Percentiles rank a stretch among this genome's conserved stretches.
These are phyloP conservation scores for Drosophila picticornis DNA, from an alignment of 2,888 invertebrate genomes.

Conservation along the genomic window DNA sequence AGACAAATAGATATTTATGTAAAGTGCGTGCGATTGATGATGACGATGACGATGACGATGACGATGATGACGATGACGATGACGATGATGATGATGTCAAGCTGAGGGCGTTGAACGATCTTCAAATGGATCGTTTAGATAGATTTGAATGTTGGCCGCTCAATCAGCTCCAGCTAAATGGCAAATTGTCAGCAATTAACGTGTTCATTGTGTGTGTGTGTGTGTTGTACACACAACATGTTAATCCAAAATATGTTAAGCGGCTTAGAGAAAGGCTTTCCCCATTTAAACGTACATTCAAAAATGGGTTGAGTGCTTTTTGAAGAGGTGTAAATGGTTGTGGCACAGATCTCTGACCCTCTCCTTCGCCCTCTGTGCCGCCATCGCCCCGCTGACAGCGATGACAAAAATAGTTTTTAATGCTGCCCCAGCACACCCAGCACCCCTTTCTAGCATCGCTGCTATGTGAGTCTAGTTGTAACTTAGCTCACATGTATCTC, in stretches of 20 bases:
- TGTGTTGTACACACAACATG: conserved; percentile 8
- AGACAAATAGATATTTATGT: conserved; percentile 61
- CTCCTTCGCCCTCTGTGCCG: not conserved
- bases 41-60: conserved; percentile 27
- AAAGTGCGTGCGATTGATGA: conserved; percentile 59
- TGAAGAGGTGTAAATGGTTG: conserved; percentile 52
- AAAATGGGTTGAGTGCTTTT: conserved; percentile 60
- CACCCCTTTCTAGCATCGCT: not conserved
- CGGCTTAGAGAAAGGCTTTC: conserved; percentile 63
- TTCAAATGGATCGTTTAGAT: conserved; percentile 40
- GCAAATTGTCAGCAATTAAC: conserved; percentile 73
- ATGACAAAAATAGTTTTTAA: conserved; percentile 54
- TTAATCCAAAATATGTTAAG: conserved; percentile 40
- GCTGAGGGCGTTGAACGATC: conserved; percentile 72
- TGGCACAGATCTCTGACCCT: conserved; percentile 42
- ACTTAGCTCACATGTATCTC: conserved; percentile 37
- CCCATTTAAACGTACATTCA: not conserved
- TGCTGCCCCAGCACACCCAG: not conserved
- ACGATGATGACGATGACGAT: conserved; percentile 28
- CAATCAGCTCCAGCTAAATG: conserved; percentile 50
- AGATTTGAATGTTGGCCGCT: conserved; percentile 17
- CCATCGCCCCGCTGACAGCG: conserved; percentile 5
- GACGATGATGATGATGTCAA: conserved; percentile 43
- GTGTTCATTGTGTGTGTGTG: conserved; percentile 48
- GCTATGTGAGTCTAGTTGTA: conserved; percentile 22